Evolutionary conservation across 2,797 vertebrate genomes (phyloP).

Genomic region (Spatula clypeata): DNA sequence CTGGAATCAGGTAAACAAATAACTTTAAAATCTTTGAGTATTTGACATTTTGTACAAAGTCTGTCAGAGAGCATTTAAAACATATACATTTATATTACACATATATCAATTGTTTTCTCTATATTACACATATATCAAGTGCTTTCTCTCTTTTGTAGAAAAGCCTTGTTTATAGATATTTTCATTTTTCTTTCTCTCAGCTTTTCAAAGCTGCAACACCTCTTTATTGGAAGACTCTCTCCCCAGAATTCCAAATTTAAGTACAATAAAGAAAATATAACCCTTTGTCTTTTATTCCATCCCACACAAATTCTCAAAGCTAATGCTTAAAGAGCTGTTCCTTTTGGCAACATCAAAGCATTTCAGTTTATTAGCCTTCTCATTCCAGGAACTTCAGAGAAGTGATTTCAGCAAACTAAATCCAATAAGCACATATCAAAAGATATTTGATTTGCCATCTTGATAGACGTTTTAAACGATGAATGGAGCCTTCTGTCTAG

Average conservation of each 20-base stretch:
- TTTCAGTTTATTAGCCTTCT: conserved; percentile 5
- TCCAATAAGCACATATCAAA: background rate
- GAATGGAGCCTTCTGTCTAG: background rate
- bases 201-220: background rate
- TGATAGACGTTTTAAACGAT: background rate
- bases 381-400: conserved; percentile 9
- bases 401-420: conserved; percentile 28
- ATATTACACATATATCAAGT: background rate
- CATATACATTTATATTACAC: background rate
- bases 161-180: background rate
- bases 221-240: background rate
- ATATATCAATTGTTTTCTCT: background rate
- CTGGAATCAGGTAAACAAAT: background rate
- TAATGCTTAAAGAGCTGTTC: background rate
- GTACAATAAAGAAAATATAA: background rate
- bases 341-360: background rate
- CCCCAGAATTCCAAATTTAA: background rate
- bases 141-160: background rate
- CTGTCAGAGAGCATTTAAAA: background rate
- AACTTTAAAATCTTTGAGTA: background rate
- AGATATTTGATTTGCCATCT: background rate
- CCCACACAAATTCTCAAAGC: background rate
- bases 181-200: background rate
- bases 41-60: background rate
- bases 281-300: background rate